These are phyloP conservation scores for Zapus hudsonius DNA, from an alignment of 2,113 vertebrate genomes.

Conservation along the genomic window DNA sequence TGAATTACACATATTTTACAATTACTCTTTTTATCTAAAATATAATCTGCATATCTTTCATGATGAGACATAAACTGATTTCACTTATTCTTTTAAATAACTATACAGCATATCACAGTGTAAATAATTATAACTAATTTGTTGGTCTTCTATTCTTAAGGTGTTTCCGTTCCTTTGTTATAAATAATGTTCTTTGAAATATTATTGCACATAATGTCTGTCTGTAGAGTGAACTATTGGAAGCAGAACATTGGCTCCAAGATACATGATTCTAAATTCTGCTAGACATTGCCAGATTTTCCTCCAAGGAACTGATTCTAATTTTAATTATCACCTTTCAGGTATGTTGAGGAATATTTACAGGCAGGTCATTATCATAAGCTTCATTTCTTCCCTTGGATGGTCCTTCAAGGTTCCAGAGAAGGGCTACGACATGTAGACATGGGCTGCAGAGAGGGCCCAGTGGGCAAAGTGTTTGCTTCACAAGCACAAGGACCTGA, in stretches of 20 bases:
- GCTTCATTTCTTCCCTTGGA: not conserved
- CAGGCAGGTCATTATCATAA: not conserved
- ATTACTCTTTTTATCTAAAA: not conserved
- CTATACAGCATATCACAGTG: not conserved
- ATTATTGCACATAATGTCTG: not conserved
- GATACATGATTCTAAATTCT: not conserved
- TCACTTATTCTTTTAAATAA: conserved; percentile 7
- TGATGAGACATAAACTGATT: not conserved
- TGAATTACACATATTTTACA: not conserved
- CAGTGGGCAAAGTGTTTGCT: too few species aligned
- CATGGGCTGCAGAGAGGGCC: not conserved
- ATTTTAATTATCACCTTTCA: not conserved
- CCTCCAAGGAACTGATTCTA: not conserved
- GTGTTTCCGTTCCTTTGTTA: not conserved
- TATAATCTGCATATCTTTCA: not conserved
- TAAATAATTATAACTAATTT: not conserved
- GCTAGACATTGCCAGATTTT: not conserved
- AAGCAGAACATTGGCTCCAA: not conserved
- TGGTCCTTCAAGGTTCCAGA: not conserved
- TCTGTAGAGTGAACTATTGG: not conserved
- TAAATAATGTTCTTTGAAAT: not conserved
- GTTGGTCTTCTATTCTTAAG: not conserved
- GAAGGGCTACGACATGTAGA: not conserved
- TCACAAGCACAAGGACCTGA: too few species aligned
- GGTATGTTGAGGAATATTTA: not conserved